Conservation (phyloP, 2,113 vertebrate species). For the Rhineura floridana region DNA sequence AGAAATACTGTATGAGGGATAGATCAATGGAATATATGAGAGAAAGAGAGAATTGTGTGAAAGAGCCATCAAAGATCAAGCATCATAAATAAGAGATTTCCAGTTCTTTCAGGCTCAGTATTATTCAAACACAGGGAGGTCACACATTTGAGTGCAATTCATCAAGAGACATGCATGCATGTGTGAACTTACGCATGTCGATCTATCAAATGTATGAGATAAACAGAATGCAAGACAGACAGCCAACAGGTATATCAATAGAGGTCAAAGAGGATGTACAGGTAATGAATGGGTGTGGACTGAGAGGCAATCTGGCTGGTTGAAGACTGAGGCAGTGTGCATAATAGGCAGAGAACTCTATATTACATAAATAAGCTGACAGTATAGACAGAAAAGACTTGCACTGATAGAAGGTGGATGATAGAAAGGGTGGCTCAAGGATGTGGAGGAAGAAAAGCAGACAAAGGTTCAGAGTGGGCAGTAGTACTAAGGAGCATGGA, state of each 20-base stretch:
- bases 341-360: too few relatives aligned
- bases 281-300: not conserved
- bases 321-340: too few relatives aligned
- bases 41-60: not conserved
- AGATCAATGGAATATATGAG: not conserved
- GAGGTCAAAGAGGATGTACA: not conserved
- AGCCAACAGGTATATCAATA: not conserved
- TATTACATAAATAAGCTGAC: too few relatives aligned
- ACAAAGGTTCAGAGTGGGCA: conserved; percentile 1
- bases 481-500: too few relatives aligned
- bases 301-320: too few relatives aligned
- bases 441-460: not conserved
- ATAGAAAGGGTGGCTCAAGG: too few relatives aligned
- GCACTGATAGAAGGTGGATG: not conserved
- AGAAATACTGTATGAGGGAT: too few relatives aligned
- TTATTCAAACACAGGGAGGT: accelerated
- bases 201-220: not conserved
- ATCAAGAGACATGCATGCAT: not conserved
- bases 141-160: not conserved
- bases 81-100: not conserved
- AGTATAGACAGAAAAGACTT: not conserved
- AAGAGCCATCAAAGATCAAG: not conserved
- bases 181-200: too few relatives aligned
- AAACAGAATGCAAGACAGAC: not conserved
- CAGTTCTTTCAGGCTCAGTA: not conserved